These are phyloP conservation scores for Platyrinchus mystaceus DNA, from an alignment of 2,797 vertebrate species.

Conservation along the genomic window DNA sequence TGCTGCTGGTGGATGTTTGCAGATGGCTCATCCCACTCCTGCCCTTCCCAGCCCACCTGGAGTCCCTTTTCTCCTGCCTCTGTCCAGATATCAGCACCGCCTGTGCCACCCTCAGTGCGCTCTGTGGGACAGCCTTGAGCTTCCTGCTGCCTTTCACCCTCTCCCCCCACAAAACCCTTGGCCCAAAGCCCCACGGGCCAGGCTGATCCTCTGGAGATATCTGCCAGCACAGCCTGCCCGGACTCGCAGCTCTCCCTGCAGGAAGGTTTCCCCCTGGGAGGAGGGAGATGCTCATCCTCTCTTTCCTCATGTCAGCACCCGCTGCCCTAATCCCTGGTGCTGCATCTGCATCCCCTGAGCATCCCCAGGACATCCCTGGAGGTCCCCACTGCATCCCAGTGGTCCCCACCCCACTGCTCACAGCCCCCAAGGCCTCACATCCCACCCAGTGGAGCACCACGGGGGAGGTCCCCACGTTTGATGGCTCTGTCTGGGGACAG, in stretches of 20 bases:
- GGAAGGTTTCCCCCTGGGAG: not conserved
- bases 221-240: not conserved
- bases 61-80: not conserved
- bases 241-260: not conserved
- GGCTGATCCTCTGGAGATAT: not conserved
- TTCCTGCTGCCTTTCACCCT: not conserved
- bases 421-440: rapidly evolving
- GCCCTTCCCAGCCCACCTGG: not conserved
- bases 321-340: not conserved
- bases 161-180: not conserved
- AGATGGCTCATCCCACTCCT: not conserved
- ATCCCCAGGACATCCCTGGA: not conserved
- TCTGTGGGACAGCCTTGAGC: not conserved
- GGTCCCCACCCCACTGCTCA: rapidly evolving
- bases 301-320: not conserved
- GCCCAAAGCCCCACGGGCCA: not conserved
- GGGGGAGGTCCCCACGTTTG: not conserved
- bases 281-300: not conserved
- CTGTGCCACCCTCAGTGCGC: rapidly evolving
- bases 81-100: not conserved
- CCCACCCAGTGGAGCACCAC: rapidly evolving
- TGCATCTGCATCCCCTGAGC: not conserved
- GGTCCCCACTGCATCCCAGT: not conserved
- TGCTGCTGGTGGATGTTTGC: not conserved
- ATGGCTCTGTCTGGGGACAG: not conserved